Conservation (phyloP, 2,888 invertebrate genomes). For the Alloscopus bannaensis region DNA sequence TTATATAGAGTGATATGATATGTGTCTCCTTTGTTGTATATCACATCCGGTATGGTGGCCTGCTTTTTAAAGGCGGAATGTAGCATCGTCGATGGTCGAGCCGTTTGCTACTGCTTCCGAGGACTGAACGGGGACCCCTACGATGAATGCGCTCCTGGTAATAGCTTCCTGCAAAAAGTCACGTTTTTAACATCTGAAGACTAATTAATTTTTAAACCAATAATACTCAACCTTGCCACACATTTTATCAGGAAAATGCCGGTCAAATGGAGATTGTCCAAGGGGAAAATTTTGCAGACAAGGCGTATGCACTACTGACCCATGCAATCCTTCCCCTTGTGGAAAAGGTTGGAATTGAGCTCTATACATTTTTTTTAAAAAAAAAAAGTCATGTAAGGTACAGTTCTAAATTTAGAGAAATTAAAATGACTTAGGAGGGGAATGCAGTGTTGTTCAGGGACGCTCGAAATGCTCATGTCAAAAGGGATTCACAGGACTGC, state of each 20-base stretch:
- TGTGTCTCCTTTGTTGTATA: too few relatives aligned
- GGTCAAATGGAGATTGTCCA: slow-evolving; percentile 59
- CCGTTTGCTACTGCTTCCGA: slow-evolving; percentile 64
- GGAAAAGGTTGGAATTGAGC: slow-evolving; percentile 48
- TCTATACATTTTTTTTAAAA: not conserved
- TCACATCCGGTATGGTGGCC: slow-evolving; percentile 3
- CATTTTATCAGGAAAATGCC: slow-evolving; percentile 50
- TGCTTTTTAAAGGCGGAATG: slow-evolving; percentile 57
- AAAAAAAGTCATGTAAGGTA: not conserved
- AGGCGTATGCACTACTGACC: slow-evolving; percentile 61
- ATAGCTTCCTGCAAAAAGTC: not conserved
- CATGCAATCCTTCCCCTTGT: slow-evolving; percentile 61
- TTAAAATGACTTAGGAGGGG: slow-evolving; percentile 34
- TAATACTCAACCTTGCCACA: not conserved
- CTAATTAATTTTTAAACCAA: too few relatives aligned
- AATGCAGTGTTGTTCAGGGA: slow-evolving; percentile 46
- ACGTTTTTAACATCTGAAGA: not conserved
- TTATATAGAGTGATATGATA: not conserved
- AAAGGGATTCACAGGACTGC: slow-evolving; percentile 54
- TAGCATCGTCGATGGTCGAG: slow-evolving; percentile 62
- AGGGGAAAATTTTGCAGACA: slow-evolving; percentile 60
- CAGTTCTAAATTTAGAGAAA: not conserved
- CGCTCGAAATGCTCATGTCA: slow-evolving; percentile 50
- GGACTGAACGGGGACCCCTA: slow-evolving; percentile 62
- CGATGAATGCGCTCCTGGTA: slow-evolving; percentile 63